Conservation (phyloP, 2,888 invertebrate genomes). For the Prosapia bicincta region DNA sequence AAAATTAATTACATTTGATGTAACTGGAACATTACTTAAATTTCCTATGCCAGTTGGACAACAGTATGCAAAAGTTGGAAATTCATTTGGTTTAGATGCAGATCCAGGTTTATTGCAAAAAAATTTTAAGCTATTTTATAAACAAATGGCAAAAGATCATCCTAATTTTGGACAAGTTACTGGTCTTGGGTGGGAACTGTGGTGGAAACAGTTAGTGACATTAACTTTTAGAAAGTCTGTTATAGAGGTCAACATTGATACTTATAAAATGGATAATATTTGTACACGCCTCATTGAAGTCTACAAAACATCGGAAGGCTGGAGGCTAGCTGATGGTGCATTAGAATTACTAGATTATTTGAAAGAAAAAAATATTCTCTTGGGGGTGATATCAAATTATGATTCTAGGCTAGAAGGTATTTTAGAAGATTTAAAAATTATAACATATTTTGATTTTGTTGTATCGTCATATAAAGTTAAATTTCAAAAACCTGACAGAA, state of each 20-base stretch:
- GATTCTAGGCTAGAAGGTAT: constrained; percentile 74
- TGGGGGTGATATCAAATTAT: constrained; percentile 86
- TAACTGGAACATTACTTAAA: constrained; percentile 78
- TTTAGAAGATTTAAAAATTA: constrained; percentile 61
- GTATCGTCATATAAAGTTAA: constrained; percentile 73
- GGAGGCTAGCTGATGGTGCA: constrained; percentile 66
- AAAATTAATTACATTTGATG: constrained; percentile 77
- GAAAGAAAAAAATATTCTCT: constrained; percentile 46
- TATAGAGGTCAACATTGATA: background rate
- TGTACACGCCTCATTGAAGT: constrained; percentile 54
- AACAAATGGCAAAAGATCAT: constrained; percentile 59
- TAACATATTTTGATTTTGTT: constrained; percentile 73
- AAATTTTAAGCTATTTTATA: constrained; percentile 64
- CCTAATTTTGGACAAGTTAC: constrained; percentile 76
- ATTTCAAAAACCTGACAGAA: constrained; percentile 67
- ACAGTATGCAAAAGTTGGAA: constrained; percentile 69
- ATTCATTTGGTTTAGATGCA: constrained; percentile 62
- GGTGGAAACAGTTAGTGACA: constrained; percentile 74
- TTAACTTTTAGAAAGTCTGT: constrained; percentile 54
- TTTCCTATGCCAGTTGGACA: constrained; percentile 67
- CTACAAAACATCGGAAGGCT: constrained; percentile 68
- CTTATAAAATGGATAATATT: constrained; percentile 10
- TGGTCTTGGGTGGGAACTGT: constrained; percentile 68
- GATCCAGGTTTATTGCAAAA: constrained; percentile 55
- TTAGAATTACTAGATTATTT: constrained; percentile 61